Base-by-base conservation (phyloP, 1,140 invertebrate genomes). In the Anastrepha ludens region DNA sequence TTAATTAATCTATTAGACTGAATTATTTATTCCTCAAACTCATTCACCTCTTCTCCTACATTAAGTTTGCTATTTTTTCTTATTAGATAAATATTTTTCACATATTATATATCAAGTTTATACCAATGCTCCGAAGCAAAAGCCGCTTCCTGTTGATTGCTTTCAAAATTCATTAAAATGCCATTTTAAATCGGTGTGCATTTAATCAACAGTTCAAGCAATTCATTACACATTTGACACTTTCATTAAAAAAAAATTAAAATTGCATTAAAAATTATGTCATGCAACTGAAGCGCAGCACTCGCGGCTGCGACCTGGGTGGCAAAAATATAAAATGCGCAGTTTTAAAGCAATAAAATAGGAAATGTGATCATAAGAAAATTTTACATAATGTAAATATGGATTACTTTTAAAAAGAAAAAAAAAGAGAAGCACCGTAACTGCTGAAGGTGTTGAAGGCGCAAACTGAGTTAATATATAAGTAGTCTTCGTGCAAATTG, bases 191-290 rank as follows among this genome's bases (percentile, higher is more conserved):
- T 62, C 17, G 17, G 4, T 74, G 9, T 17, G 44, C 41, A 74
- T 74, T 6, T 44, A 44, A 47, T 44, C 15, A 74, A 47, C 67
- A 74, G 15, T 74, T 15, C 39, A 44, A 44, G 39, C 39, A 74
- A 44, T 74, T 29, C 20, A 20, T 29, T 29, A 39, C n/a, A 11
- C 13, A 67, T 41, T 17, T 47, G 41, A 15, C 67, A 74, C 15
- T 44, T 74, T 13, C 67, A 74, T 74, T 74, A 47, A 74, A 74
- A 74, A 17, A 15, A 47, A 41, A 74, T 74, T 47, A 74, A 74
- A 74, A 47, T 44, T 74, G 39, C 41, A 74, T 74, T 74, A 74
- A 47, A 74, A 74, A 74, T 44, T 74, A 74, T 74, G 41, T 74
- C 67, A 74, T 74, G 9, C 5, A n/a, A n/a, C n/a, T n/a, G n/a